These are phyloP conservation scores for Ptychoptera contaminata DNA, from an alignment of 2,888 invertebrate species.

Conservation along the genomic window DNA sequence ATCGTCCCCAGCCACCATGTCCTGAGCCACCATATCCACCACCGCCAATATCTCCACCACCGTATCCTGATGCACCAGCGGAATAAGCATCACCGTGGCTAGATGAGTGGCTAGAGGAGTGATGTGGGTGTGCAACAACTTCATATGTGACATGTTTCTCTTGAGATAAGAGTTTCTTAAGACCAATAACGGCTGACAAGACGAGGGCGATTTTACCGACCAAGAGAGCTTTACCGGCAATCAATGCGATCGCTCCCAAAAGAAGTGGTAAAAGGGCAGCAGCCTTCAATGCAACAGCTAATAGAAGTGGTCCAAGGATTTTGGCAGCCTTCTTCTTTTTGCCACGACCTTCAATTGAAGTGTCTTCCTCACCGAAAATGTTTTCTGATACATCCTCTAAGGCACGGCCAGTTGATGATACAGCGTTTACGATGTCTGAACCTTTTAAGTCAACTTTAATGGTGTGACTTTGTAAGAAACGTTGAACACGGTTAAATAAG, in stretches of 20 bases:
- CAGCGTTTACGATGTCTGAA: slow-evolving; percentile 64
- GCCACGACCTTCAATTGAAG: slow-evolving; percentile 53
- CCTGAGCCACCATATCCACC: slow-evolving; percentile 50
- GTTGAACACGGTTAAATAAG: slow-evolving; percentile 49
- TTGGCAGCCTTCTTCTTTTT: slow-evolving; percentile 73
- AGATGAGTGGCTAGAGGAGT: slow-evolving; percentile 50
- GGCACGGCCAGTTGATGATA: slow-evolving; percentile 64
- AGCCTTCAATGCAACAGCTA: slow-evolving; percentile 59
- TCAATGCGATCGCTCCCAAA: slow-evolving; percentile 66
- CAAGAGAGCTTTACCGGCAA: slow-evolving; percentile 71
- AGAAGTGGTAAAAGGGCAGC: slow-evolving; percentile 64
- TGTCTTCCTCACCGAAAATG: slow-evolving; percentile 42
- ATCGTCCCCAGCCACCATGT: slow-evolving; percentile 59
- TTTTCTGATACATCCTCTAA: slow-evolving; percentile 56
- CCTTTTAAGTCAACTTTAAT: slow-evolving; percentile 74
- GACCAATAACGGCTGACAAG: slow-evolving; percentile 64
- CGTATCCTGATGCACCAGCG: slow-evolving; percentile 36
- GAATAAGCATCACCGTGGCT: slow-evolving; percentile 44
- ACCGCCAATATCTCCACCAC: slow-evolving; percentile 38
- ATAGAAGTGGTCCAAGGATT: slow-evolving; percentile 59
- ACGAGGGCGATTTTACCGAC: slow-evolving; percentile 75
- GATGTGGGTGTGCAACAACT: slow-evolving; percentile 72
- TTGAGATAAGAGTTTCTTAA: slow-evolving; percentile 66
- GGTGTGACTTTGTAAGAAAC: slow-evolving; percentile 65
- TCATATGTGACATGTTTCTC: slow-evolving; percentile 80